Evolutionary conservation across 2,113 vertebrate genomes (phyloP).

Genomic region (Crotalus viridis): DNA sequence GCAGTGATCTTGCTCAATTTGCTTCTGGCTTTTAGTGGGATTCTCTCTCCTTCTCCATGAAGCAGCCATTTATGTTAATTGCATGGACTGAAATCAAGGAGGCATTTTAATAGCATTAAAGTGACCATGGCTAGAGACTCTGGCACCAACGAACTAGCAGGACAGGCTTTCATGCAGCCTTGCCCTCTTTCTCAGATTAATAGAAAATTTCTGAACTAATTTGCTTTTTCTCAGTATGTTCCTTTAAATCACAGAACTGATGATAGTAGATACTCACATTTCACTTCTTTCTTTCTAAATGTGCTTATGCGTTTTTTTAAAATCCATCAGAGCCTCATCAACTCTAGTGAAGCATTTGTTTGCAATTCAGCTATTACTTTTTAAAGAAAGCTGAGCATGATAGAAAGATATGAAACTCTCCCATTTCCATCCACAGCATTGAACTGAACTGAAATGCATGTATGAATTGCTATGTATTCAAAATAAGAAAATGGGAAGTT

Average conservation of each 20-base stretch:
- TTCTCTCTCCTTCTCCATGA: constrained; percentile 66
- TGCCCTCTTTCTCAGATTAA: constrained; percentile 29
- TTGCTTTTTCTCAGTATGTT: constrained; percentile 15
- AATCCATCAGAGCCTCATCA: neutral
- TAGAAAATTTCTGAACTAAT: constrained; percentile 11
- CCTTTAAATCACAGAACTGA: neutral
- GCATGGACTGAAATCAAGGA: constrained; percentile 33
- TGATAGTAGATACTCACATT: neutral
- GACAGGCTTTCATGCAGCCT: neutral
- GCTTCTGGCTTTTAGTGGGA: constrained; percentile 58
- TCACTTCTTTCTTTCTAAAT: neutral
- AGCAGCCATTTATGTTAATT: constrained; percentile 52
- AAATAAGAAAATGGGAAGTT: neutral
- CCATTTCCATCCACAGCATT: neutral
- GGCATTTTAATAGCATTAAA: constrained; percentile 42
- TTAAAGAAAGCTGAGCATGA: neutral
- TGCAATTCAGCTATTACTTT: neutral
- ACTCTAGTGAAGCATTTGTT: neutral
- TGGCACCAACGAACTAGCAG: neutral
- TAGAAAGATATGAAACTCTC: neutral
- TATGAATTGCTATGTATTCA: neutral
- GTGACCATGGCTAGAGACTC: constrained; percentile 16
- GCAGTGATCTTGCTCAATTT: constrained; percentile 69
- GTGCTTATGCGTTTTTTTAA: neutral
- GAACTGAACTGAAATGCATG: neutral